Evolutionary conservation across 2,113 vertebrate genomes (phyloP), one percentile per base, ranked within the genome.

Genomic region (Piliocolobus tephrosceles): DNA sequence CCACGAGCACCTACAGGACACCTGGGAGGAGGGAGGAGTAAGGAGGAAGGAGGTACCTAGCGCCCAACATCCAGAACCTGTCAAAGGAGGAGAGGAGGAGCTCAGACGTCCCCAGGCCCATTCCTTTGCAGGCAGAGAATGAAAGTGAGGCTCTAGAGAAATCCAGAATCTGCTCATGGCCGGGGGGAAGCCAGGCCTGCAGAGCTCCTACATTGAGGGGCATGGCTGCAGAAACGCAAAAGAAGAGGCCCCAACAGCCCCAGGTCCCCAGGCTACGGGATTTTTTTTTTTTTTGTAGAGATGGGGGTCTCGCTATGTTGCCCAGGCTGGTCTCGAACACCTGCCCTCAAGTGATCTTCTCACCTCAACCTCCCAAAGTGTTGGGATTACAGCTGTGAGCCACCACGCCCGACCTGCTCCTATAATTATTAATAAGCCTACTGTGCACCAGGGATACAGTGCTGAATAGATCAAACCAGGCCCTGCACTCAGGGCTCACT

Each of bases 381-480:
- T 17, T 68, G 16, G 66, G 32, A 35, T 68, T 35, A 17, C 66
- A 68, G 32, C 14, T 35, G 30, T 68, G 16, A 68, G 32, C 32
- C 66, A 68, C 66, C 32, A 35, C 6, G 6, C 66, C 32, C 3
- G 0, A 32, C 32, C 16, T 35, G 12, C 22, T 64, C 61, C 66
- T 50, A 30, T 6, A 1, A 6, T 45, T 23, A 50, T 7, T 30
- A 57, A 47, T 2, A 6, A 43, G 38, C 79, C 17, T 12, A 50
- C 58, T 11, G 2, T 11, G 8, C 0, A 2, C 43, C 32, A 5
- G 25, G 72, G 40, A 83, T 32, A 25, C 3, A 0, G 20, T 4
- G 0, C 12, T 3, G 3, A 40, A n/a, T 11, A 30, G 66, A 70
- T 50, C 35, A 1, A 43, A 70, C 20, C 10, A 16, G 58, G 43